Evolutionary conservation across 2,797 vertebrate species (phyloP).

Genomic region (Apodemus agrarius): DNA sequence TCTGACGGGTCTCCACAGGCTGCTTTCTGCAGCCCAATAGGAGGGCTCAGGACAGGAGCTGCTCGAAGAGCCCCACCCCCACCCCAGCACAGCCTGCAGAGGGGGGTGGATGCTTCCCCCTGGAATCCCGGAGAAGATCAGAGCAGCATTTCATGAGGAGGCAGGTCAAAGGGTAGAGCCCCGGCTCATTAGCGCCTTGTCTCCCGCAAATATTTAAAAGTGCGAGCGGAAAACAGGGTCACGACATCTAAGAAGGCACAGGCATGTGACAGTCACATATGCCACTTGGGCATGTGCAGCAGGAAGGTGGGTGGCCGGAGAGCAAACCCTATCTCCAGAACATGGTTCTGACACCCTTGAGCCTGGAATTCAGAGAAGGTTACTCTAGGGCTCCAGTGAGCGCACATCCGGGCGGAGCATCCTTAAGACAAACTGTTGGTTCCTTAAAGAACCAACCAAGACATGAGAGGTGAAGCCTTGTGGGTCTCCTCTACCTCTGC

Average conservation of each 20-base stretch:
- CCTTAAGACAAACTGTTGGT: neutral
- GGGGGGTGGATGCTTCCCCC: neutral
- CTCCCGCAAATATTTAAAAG: neutral
- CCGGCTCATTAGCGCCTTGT: rapidly evolving
- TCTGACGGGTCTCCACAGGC: neutral
- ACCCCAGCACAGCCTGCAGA: neutral
- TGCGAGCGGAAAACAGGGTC: no score
- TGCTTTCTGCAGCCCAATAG: neutral
- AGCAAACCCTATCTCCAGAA: no score
- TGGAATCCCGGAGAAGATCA: neutral
- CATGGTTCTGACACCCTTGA: neutral
- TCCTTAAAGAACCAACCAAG: slow-evolving; percentile 10
- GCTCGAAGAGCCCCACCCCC: neutral
- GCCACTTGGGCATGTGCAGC: rapidly evolving
- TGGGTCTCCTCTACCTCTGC: neutral
- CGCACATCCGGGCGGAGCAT: neutral
- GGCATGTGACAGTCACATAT: rapidly evolving
- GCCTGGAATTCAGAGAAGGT: neutral
- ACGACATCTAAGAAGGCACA: neutral
- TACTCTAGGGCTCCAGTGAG: neutral
- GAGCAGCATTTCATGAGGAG: neutral
- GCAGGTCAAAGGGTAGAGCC: rapidly evolving
- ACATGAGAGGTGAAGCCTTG: neutral
- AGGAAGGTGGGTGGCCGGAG: no score
- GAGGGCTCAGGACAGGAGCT: neutral